Base-by-base conservation (phyloP, 2,888 invertebrate genomes). In the Orchestes rusci region DNA sequence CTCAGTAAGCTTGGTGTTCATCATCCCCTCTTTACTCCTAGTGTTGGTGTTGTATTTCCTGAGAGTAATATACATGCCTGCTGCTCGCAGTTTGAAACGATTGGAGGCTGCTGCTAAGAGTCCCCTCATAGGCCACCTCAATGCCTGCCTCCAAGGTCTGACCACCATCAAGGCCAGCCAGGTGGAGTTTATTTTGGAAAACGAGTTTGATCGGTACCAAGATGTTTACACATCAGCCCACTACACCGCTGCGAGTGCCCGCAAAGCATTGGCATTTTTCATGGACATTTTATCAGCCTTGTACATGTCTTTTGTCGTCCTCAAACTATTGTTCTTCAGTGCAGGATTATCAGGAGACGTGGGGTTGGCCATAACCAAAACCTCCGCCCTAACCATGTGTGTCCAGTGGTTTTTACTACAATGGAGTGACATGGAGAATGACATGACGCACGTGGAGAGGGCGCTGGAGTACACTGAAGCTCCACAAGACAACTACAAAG, bases 381-480 rank as follows among this genome's bases (percentile, higher is more conserved):
- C 69, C 3, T 61, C 70, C 16, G 55, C 59, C 1, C 72, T 88
- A 48, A 84, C 84, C 0, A 82, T 83, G n/a, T 66, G 70, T 64
- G 53, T 77, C 55, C 75, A 76, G 59, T 76, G 73, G 73, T 74
- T 71, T 2, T 70, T 78, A 31, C 73, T 92, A 4, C 92, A 93
- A 65, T 90, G 90, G 56, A 87, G 93, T 0, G 93, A 93, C 64
- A 65, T 66, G 4, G 68, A 68, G 64, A 90, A 87, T 60, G 82
- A 80, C 54, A 87, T 90, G 88, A 89, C 87, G 2, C 83, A 87
- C 4, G 91, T 94, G 0, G 95, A 96, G 69, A 77, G 93, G 66
- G 76, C 84, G 1, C 43, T 65, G 32, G 68, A 68, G 54, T 68
- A 68, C 42, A 62, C 73, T 1, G 65, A 72, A 15, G 59, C 80